A percentile compares a stretch with the other conserved stretches of the same genome.
Conservation (phyloP, 2,797 vertebrate genomes). For the Propithecus perrieri region DNA sequence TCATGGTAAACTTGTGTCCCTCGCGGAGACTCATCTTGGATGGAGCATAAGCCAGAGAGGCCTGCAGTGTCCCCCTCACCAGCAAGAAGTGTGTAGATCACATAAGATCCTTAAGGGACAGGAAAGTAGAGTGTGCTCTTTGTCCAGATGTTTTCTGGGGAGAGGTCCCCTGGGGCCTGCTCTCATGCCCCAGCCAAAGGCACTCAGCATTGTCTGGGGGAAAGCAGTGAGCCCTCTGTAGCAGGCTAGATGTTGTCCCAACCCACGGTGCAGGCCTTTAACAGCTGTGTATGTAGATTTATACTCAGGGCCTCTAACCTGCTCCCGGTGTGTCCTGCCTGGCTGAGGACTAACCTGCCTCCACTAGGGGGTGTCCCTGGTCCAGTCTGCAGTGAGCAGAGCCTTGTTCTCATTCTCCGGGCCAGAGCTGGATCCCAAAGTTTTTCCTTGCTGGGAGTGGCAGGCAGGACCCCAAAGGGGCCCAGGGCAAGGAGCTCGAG, state of each 20-base stretch:
- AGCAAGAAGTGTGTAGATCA: neutral
- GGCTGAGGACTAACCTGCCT: slow-evolving; percentile 76
- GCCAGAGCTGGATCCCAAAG: neutral
- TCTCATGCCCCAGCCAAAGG: neutral
- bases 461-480: neutral
- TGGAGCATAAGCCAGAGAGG: neutral
- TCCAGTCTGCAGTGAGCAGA: neutral
- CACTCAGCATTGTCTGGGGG: neutral
- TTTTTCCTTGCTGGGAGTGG: neutral
- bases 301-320: slow-evolving; percentile 64
- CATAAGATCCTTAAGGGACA: neutral
- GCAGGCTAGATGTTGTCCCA: neutral
- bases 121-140: neutral
- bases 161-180: neutral
- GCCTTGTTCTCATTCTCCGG: neutral
- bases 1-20: neutral
- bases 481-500: neutral
- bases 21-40: neutral
- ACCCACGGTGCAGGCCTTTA: neutral
- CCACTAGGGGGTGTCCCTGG: slow-evolving; percentile 14
- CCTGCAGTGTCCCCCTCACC: neutral
- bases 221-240: neutral
- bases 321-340: slow-evolving; percentile 73
- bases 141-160: neutral
- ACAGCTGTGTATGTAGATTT: slow-evolving; percentile 49